Base-by-base conservation (phyloP, 2,888 invertebrate genomes). In the Timandra comae region DNA sequence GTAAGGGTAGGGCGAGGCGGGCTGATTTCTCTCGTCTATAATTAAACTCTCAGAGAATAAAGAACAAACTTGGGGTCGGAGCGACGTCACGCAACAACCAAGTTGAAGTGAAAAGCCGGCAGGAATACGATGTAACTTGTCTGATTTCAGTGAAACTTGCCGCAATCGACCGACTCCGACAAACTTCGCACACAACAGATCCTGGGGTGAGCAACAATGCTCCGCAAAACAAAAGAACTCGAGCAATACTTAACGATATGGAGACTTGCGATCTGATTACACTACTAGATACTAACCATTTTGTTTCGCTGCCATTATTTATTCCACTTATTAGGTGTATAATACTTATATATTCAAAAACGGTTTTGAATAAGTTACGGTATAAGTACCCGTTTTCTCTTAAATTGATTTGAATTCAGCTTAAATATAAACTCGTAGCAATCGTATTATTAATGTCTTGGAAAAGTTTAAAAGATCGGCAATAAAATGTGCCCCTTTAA, bases 91-190 rank as follows among this genome's bases (percentile, higher is more conserved):
- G 75, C 72, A 66, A 71, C 63, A 63, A 60, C 59, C 54, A 72
- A 73, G 63, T 73, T 63, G 53, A 63, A 69, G 68, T 66, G 69
- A 71, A 75, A 75, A 75, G 68, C 75, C 70, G 62, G 66, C 53
- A 70, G 63, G 65, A 69, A 68, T 74, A 74, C 68, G 64, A 67
- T 71, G 75, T 73, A 72, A 73, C 72, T 79, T 70, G 74, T 70
- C 67, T 70, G 72, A 75, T 77, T 78, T 63, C 56, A 50, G 54
- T 38, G 46, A 61, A 78, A 77, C 70, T 80, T 73, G 63, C 61
- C 63, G 57, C 71, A 67, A 75, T 74, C 69, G 69, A 59, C 63
- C 61, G 61, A 61, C 67, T 71, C 63, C 55, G 57, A 52, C 63
- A 53, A 74, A 73, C 64, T 78, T 77, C 59, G 60, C 57, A 58